phyloP scores from a whole-genome alignment of 1,140 invertebrate species.

The Notospermus geniculatus region DNA sequence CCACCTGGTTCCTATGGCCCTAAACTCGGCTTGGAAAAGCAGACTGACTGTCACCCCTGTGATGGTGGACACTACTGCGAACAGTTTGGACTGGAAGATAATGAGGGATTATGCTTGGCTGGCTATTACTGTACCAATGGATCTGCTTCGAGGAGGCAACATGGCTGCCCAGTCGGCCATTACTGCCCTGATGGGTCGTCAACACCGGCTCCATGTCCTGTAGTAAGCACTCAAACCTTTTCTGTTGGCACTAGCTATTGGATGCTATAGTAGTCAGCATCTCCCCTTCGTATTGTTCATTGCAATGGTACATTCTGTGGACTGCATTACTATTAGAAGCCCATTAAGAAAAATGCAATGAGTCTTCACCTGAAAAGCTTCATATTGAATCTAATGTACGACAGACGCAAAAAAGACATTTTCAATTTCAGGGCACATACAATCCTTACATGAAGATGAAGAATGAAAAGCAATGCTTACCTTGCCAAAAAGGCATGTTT shows the following conservation, averaged over 20 bases:
- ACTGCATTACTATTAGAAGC: too few relatives aligned
- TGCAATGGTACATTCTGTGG: too few relatives aligned
- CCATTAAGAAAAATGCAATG: too few relatives aligned
- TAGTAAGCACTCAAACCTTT: too few relatives aligned
- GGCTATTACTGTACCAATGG: slow-evolving; percentile 44
- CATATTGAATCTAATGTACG: too few relatives aligned
- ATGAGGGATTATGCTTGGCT: slow-evolving; percentile 28
- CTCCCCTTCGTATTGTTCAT: too few relatives aligned
- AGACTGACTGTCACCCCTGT: slow-evolving; percentile 43
- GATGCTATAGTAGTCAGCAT: too few relatives aligned
- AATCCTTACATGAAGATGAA: slow-evolving; percentile 39
- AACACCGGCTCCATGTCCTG: slow-evolving; percentile 31
- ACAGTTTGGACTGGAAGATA: slow-evolving; percentile 32
- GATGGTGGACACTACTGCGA: slow-evolving; percentile 40
- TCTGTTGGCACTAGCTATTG: too few relatives aligned
- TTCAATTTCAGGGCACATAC: slow-evolving; percentile 40
- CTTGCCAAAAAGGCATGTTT: slow-evolving; percentile 38
- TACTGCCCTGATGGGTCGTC: slow-evolving; percentile 36
- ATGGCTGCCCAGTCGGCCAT: slow-evolving; percentile 38
- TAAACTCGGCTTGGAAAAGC: slow-evolving; percentile 30
- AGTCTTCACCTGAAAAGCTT: too few relatives aligned
- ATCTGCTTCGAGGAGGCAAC: slow-evolving; percentile 31
- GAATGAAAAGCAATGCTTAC: slow-evolving; percentile 29
- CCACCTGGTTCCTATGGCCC: slow-evolving; percentile 43
- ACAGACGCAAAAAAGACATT: too few relatives aligned